phyloP scores from a whole-genome alignment of 1,140 invertebrate genomes.

The Drosophila punjabiensis region DNA sequence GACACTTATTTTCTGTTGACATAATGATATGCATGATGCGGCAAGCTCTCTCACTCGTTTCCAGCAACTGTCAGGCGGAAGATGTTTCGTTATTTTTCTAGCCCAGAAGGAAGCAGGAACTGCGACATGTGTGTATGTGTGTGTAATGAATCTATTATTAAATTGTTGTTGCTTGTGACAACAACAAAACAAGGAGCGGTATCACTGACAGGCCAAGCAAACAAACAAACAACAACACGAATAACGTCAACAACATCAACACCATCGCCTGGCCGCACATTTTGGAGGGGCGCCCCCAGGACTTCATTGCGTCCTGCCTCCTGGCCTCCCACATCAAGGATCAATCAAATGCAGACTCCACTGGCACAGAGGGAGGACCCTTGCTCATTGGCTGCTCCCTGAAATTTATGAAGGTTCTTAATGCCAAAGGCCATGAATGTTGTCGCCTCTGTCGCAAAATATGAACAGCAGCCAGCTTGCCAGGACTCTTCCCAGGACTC shows the following conservation, averaged over 20 bases:
- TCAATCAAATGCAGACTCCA: constrained; percentile 78
- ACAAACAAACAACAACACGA: constrained; percentile 50
- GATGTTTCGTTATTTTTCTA: constrained; percentile 61
- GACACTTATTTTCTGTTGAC: constrained; percentile 76
- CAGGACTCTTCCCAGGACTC: neutral
- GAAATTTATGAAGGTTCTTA: constrained; percentile 82
- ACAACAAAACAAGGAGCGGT: constrained; percentile 46
- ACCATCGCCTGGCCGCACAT: constrained; percentile 57
- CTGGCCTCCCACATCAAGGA: constrained; percentile 59
- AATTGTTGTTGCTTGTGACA: constrained; percentile 78
- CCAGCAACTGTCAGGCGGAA: constrained; percentile 42
- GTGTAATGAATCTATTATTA: constrained; percentile 83
- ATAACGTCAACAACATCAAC: constrained; percentile 58
- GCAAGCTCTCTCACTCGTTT: constrained; percentile 24
- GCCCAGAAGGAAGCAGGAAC: constrained; percentile 42
- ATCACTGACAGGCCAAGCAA: constrained; percentile 44
- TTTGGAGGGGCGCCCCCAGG: constrained; percentile 17
- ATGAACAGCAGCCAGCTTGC: constrained; percentile 53
- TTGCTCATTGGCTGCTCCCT: constrained; percentile 59
- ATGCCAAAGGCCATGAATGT: constrained; percentile 79
- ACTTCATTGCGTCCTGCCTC: neutral
- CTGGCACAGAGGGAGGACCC: constrained; percentile 22
- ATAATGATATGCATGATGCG: constrained; percentile 70
- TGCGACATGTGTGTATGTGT: constrained; percentile 35
- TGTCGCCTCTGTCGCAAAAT: constrained; percentile 66